Evolutionary conservation across 2,113 vertebrate species (phyloP).

Genomic region (Struthidea cinerea): DNA sequence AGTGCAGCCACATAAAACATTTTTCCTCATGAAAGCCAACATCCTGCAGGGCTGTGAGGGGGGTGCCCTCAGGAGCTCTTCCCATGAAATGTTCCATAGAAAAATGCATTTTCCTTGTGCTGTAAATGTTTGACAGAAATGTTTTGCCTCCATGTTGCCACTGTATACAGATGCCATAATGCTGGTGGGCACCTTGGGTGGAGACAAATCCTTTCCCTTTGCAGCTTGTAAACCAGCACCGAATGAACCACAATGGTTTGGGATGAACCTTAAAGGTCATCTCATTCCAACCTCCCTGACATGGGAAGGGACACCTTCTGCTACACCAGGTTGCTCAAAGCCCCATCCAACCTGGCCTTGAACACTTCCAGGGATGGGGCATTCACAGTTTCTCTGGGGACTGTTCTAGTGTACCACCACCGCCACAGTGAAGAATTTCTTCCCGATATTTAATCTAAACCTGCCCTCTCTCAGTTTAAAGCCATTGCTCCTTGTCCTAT

Average conservation of each 20-base stretch:
- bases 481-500: neutral
- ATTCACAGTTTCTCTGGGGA: neutral
- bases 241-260: neutral
- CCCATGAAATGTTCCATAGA: neutral
- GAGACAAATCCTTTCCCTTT: neutral
- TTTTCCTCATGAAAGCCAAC: accelerated
- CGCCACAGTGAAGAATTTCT: neutral
- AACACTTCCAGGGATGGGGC: neutral
- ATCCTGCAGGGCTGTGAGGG: neutral
- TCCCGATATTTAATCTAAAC: neutral
- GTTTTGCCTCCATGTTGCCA: neutral
- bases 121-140: neutral
- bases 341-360: no score
- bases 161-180: neutral
- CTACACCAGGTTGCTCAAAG: neutral
- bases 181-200: neutral
- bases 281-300: neutral
- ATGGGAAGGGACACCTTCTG: neutral
- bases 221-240: accelerated
- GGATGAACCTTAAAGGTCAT: neutral
- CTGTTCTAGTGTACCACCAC: neutral
- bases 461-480: neutral
- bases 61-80: accelerated
- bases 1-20: accelerated
- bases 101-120: neutral